Base-by-base conservation (phyloP, 1,140 invertebrate species). In the Drosophila orosa region DNA sequence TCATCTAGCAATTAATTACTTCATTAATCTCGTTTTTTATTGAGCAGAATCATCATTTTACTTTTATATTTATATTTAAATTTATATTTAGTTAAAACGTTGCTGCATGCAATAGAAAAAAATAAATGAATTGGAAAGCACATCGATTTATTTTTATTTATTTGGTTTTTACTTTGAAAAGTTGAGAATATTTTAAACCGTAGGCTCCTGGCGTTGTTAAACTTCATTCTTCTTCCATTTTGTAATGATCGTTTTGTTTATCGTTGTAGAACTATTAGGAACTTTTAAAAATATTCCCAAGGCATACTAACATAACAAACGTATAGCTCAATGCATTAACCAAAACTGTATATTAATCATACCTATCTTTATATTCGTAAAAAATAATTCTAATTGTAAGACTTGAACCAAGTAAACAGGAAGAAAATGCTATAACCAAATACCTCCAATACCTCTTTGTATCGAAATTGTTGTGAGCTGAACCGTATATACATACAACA, bases 391-490 rank as follows among this genome's bases (percentile, higher is more conserved):
- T 71, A 48, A 69, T 47, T 57, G 67, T 71, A 71, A 71, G 67
- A 71, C 52, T 69, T 84, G 84, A 89, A 89, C 84, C 80, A 89
- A 89, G 69, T 79, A 84, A 85, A 89, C 85, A 89, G 85, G 85
- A 90, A 90, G 72, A 89, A 62, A 90, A 47, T 89, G 83, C 85
- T 89, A 89, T 90, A 89, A 89, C 85, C 85, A 78, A 90, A 90
- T 89, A 89, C 85, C 85, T 89, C 85, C 78, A 90, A 89, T 85
- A 89, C 85, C 85, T 89, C 86, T 87, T 67, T 78, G 65, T 79
- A 87, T 81, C 59, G 60, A 76, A 78, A 71, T 79, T 86, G 83
- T 90, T 89, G 84, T 89, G 84, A 79, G 59, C 58, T 63, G 63
- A 60, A 66, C 37, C 54, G 47, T 61, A 59, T 57, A 74, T 75